Evolutionary conservation across 2,888 invertebrate species (phyloP), one percentile per base, ranked within the genome.

Genomic region (Lamproptera curius): DNA sequence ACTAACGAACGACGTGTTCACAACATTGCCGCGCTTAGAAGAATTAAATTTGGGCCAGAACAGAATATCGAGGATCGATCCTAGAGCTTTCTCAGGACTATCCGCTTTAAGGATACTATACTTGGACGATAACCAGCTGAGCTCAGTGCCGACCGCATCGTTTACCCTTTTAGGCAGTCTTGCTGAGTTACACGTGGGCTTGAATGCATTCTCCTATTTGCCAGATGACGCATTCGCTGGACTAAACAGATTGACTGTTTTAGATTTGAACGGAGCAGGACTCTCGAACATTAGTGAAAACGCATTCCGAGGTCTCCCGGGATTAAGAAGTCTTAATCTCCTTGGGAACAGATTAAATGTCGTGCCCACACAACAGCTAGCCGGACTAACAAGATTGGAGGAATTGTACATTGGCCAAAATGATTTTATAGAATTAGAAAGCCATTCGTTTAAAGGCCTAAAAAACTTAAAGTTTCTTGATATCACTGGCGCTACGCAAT

Each of bases 21-120:
- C 92, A 0, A 91, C 92, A 31, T 81, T 96, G 58, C 90, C 91
- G 1, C 92, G 93, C 72, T 87, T 96, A 58, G 95, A 95, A 70
- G 96, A 96, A 76, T 87, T 96, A 42, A 95, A 96, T 81, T 86
- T 96, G 52, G 95, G 95, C 11, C 92, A 95, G 75, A 96, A 96
- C 73, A 91, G 95, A 62, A 95, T 96, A 68, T 92, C 93, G 13
- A 91, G 91, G 63, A 93, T 96, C 37, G 95, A 95, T 63, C 90
- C 92, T 0, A 89, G 89, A 54, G 94, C 95, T 1, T 94, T 96
- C 61, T 91, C 92, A 42, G 95, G 94, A 1, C 76, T 96, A 42
- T 85, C 90, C 2, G 92, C 93, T n/a, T 83, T 96, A 47, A 89
- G 95, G 52, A 93, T 95, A 14, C 82, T 96, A 10, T 95, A 94